Percentiles rank a stretch among this genome's conserved stretches.
These are phyloP conservation scores for Catharus bicknelli DNA, from an alignment of 2,113 vertebrate genomes.

Conservation along the genomic window DNA sequence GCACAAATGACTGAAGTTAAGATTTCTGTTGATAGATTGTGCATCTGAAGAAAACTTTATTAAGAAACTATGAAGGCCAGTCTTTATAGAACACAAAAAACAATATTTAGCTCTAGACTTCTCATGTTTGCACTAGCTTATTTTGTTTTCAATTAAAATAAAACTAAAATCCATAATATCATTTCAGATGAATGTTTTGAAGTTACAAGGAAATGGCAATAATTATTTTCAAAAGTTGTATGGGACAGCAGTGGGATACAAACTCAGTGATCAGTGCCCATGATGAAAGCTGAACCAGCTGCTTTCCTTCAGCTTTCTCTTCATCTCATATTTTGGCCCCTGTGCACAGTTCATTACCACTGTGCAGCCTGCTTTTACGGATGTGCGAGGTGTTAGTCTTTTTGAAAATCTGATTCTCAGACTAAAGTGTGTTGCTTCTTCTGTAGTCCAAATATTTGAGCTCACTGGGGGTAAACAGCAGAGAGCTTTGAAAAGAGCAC, in stretches of 20 bases:
- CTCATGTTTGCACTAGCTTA: neutral
- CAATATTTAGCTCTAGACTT: neutral
- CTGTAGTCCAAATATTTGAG: neutral
- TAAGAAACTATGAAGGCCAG: neutral
- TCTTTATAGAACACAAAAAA: neutral
- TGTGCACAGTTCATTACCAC: neutral
- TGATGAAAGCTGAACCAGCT: neutral
- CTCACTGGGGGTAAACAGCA: neutral
- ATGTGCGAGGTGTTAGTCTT: neutral
- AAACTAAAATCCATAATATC: neutral
- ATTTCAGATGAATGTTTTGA: neutral
- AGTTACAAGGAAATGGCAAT: neutral
- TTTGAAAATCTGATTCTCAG: neutral
- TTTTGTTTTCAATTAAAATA: neutral
- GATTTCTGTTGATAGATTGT: conserved; percentile 49
- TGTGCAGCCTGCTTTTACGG: neutral
- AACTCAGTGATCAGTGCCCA: neutral
- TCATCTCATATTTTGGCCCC: neutral
- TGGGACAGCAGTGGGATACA: neutral
- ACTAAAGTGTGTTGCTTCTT: neutral
- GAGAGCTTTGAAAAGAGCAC: neutral
- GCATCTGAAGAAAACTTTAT: conserved; percentile 34
- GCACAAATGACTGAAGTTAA: conserved; percentile 30
- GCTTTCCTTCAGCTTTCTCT: neutral
- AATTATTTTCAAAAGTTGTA: neutral